A percentile compares a stretch with the other conserved stretches of the same genome.
These are phyloP conservation scores for Drosophila nannoptera DNA, from an alignment of 1,140 invertebrate species.

Conservation along the genomic window DNA sequence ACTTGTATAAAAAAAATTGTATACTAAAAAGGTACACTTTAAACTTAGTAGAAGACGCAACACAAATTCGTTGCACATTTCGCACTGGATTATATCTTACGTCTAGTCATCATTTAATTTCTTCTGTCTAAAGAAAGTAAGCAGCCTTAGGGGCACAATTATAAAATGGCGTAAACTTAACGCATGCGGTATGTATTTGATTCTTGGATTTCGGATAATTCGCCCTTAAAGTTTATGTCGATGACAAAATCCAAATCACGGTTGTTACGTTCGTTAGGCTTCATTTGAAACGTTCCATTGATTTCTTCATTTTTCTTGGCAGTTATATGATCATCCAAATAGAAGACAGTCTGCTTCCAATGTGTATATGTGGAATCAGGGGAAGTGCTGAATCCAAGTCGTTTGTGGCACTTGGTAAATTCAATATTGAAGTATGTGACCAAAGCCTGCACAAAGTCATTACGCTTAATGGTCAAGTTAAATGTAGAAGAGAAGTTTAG, in stretches of 20 bases:
- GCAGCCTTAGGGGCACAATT: slow-evolving; percentile 31
- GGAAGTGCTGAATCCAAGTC: slow-evolving; percentile 98
- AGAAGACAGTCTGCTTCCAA: slow-evolving; percentile 99
- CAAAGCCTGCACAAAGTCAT: slow-evolving; percentile 98
- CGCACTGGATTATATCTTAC: slow-evolving; percentile 73
- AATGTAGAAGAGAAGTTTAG: slow-evolving; percentile 95
- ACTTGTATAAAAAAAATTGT: slow-evolving; percentile 63
- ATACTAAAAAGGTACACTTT: slow-evolving; percentile 73
- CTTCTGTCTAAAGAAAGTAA: slow-evolving; percentile 33
- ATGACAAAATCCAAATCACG: slow-evolving; percentile 98
- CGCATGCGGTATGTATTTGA: slow-evolving; percentile 98
- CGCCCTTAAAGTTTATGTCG: slow-evolving; percentile 96
- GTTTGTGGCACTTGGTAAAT: slow-evolving; percentile 99
- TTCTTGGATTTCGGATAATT: slow-evolving; percentile 93
- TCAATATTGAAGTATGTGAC: slow-evolving; percentile 99
- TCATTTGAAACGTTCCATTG: slow-evolving; percentile 93
- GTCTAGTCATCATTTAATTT: slow-evolving; percentile 62
- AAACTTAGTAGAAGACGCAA: slow-evolving; percentile 73
- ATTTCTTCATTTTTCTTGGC: slow-evolving; percentile 97
- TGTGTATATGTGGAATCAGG: slow-evolving; percentile 98
- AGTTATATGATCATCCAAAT: slow-evolving; percentile 97
- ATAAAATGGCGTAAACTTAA: slow-evolving; percentile 80
- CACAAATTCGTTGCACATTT: slow-evolving; percentile 69
- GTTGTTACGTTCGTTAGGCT: slow-evolving; percentile 96
- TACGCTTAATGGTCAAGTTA: slow-evolving; percentile 89